Conservation (phyloP, 2,888 invertebrate species). For the Taenaris catops region DNA sequence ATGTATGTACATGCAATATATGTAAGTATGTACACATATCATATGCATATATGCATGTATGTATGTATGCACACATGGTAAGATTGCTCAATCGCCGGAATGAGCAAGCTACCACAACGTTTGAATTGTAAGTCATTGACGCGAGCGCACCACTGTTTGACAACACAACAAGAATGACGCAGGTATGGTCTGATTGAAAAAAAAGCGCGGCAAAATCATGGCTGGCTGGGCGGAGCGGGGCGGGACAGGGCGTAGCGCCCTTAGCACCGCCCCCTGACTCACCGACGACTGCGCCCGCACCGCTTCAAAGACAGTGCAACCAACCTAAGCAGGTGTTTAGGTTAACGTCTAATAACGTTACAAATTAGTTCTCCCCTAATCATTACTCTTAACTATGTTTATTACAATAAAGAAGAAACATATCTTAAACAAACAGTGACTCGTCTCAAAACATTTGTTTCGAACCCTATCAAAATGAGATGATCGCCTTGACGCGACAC, state of each 20-base stretch:
- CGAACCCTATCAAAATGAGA: slow-evolving; percentile 7
- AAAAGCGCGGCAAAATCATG: slow-evolving; percentile 72
- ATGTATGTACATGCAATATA: no score
- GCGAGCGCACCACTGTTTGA: slow-evolving; percentile 58
- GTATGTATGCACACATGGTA: no score
- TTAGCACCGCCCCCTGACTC: slow-evolving; percentile 70
- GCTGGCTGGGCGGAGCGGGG: slow-evolving; percentile 63
- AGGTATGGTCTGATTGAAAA: slow-evolving; percentile 54
- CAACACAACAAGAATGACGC: slow-evolving; percentile 66
- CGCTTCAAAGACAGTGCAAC: slow-evolving; percentile 31
- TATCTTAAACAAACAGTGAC: no score
- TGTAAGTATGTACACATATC: no score
- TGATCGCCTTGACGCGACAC: slow-evolving; percentile 12
- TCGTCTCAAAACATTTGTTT: background rate
- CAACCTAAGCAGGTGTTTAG: slow-evolving; percentile 18
- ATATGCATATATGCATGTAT: no score
- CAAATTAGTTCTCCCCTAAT: no score
- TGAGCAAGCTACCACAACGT: slow-evolving; percentile 30
- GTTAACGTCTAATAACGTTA: slow-evolving; percentile 8
- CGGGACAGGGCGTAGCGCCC: slow-evolving; percentile 68
- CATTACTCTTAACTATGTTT: no score
- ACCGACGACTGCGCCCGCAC: slow-evolving; percentile 41
- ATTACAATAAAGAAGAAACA: no score
- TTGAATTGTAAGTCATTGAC: slow-evolving; percentile 33
- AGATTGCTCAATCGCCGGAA: slow-evolving; percentile 25